A percentile compares a stretch with the other conserved stretches of the same genome.
Evolutionary conservation across 2,797 vertebrate genomes (phyloP).

Genomic region (Sebastes trivittatus): DNA sequence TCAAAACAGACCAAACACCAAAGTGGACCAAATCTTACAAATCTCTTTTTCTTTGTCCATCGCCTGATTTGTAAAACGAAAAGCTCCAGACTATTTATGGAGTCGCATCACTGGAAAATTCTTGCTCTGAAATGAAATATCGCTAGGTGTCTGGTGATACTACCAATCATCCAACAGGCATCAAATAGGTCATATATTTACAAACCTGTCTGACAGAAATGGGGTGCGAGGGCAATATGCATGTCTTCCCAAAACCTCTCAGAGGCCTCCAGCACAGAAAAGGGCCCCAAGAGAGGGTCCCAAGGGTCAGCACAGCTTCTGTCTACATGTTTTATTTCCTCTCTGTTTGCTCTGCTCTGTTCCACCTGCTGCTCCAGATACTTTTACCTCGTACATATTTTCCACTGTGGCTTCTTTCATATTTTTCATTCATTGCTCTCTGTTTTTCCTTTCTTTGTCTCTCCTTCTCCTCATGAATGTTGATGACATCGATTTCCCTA

Average conservation of each 20-base stretch:
- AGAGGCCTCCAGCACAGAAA: constrained; percentile 4
- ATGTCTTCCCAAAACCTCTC: constrained; percentile 38
- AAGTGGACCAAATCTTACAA: not conserved
- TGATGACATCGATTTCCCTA: constrained; percentile 23
- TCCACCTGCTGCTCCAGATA: constrained; percentile 34
- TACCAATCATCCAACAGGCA: constrained; percentile 15
- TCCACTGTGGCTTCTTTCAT: not conserved
- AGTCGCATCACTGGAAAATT: not conserved
- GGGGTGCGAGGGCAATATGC: constrained; percentile 9
- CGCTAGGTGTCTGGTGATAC: not conserved
- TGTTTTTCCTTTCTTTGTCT: not conserved
- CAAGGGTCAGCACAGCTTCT: constrained; percentile 52
- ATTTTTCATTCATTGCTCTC: not conserved
- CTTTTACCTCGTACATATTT: not conserved
- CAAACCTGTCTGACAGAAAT: not conserved
- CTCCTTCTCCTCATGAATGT: constrained; percentile 3
- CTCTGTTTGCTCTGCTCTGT: constrained; percentile 6
- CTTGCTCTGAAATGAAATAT: not conserved
- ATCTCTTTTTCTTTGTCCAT: not conserved
- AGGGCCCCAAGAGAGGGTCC: constrained; percentile 39
- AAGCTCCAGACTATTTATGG: not conserved
- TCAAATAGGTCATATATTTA: constrained; percentile 31
- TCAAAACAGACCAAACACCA: not conserved
- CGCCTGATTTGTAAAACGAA: not conserved
- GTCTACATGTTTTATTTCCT: constrained; percentile 1